Evolutionary conservation across 2,113 vertebrate species (phyloP).

Genomic region (Pseudolaguvia tuberculata): DNA sequence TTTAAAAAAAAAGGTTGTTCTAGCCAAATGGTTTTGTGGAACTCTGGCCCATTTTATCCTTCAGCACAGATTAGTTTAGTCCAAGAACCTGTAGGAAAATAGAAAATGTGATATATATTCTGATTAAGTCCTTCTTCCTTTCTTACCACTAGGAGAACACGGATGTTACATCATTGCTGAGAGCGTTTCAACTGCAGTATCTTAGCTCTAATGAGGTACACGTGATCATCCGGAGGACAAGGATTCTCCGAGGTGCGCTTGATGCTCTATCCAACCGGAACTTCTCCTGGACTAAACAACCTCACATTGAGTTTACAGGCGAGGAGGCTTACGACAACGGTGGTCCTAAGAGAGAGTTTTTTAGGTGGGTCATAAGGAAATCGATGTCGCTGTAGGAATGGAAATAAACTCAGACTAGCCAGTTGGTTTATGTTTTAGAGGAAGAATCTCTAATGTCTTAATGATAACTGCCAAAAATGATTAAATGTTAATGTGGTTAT

Average conservation of each 20-base stretch:
- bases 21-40: neutral
- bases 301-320: slow-evolving; percentile 52
- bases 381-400: too few relatives aligned
- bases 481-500: too few relatives aligned
- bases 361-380: slow-evolving; percentile 54
- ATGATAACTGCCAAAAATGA: too few relatives aligned
- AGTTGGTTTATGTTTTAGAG: too few relatives aligned
- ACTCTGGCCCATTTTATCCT: neutral
- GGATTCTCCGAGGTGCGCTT: slow-evolving; percentile 22
- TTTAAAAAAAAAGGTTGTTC: neutral
- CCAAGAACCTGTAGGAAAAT: neutral
- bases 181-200: slow-evolving; percentile 32
- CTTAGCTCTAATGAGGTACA: slow-evolving; percentile 12
- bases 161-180: slow-evolving; percentile 32
- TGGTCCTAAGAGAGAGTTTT: slow-evolving; percentile 57
- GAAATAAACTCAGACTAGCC: too few relatives aligned
- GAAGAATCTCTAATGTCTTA: too few relatives aligned
- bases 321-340: slow-evolving; percentile 44
- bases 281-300: slow-evolving; percentile 55
- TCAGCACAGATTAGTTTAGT: neutral
- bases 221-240: slow-evolving; percentile 22
- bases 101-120: too few relatives aligned
- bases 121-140: too few relatives aligned
- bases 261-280: slow-evolving; percentile 23
- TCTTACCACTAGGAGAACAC: slow-evolving; percentile 31